Evolutionary conservation across 1,140 invertebrate genomes (phyloP), one percentile per base, ranked within the genome.

Genomic region (Drosophila sulfurigaster): DNA sequence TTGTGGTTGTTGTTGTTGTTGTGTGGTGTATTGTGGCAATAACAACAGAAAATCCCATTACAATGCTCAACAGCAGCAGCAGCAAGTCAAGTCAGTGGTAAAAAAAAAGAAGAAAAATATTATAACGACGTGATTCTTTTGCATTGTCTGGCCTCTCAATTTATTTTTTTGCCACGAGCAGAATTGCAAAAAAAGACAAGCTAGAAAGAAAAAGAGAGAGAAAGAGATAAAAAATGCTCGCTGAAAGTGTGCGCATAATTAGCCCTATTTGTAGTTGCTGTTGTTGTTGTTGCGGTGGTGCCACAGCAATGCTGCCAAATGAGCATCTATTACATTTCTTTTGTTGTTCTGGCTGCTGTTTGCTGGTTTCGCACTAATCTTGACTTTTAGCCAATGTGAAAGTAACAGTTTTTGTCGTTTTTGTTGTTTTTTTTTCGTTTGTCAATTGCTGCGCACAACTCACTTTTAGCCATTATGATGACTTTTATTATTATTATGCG

Each of bases 221-320:
- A 48, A 68, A 59, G 10, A 57, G 6, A 48, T 10, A 54, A 75
- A 56, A 59, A 56, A 16, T 8, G 51, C 16, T 60, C 75, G 54
- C 71, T 67, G 82, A 87, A 86, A 86, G 82, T 86, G 82, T 86
- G 79, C 82, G 85, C 82, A 79, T 81, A 86, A 86, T 86, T 86
- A 87, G 82, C 82, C 82, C 82, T 86, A 79, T 87, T 86, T 87
- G 82, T 78, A 81, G 65, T 78, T 76, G 59, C 52, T 74, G 60
- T 58, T 76, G 60, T 58, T 76, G 32, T 46, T 69, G 43, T 49
- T 59, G 51, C 70, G 75, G 68, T 66, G 38, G 75, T 67, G 65
- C 73, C 65, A 64, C n/a, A 68, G 72, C 78, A 69, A 71, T 76
- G 72, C 72, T 51, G 72, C 78, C 78, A 86, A 86, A 86, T 86